Conservation (phyloP, 2,113 vertebrate species). For the Cercopithecus mona region DNA sequence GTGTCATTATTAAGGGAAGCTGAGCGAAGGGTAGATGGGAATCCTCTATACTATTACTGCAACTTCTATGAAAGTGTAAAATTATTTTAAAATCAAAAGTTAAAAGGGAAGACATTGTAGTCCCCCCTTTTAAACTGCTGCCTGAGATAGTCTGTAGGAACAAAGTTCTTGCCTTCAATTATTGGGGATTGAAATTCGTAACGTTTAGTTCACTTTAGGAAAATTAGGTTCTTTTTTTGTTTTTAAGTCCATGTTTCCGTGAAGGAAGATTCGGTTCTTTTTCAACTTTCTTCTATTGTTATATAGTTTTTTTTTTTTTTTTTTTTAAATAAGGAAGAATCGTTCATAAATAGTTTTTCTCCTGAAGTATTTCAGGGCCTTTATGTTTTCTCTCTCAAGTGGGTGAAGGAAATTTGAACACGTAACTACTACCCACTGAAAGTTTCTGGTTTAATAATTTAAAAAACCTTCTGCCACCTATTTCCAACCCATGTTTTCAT, state of each 20-base stretch:
- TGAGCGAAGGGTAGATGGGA: neutral
- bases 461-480: neutral
- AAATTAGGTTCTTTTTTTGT: neutral
- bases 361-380: neutral
- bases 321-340: neutral
- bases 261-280: neutral
- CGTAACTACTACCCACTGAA: neutral
- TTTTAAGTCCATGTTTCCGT: too few relatives aligned
- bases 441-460: neutral
- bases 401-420: neutral
- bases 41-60: neutral
- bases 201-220: neutral
- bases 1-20: neutral
- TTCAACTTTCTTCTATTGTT: neutral
- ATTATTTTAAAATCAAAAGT: neutral
- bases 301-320: neutral
- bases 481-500: neutral
- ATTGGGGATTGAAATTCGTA: neutral
- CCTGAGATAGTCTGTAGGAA: neutral
- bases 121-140: neutral
- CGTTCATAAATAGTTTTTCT: neutral
- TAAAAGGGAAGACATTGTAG: neutral
- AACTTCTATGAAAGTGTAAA: neutral
- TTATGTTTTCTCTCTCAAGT: slow-evolving; percentile 14
- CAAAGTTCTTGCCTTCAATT: neutral